A percentile compares a stretch with the other conserved stretches of the same genome.
Conservation (phyloP, 2,888 invertebrate species). For the Mythimna albipuncta region DNA sequence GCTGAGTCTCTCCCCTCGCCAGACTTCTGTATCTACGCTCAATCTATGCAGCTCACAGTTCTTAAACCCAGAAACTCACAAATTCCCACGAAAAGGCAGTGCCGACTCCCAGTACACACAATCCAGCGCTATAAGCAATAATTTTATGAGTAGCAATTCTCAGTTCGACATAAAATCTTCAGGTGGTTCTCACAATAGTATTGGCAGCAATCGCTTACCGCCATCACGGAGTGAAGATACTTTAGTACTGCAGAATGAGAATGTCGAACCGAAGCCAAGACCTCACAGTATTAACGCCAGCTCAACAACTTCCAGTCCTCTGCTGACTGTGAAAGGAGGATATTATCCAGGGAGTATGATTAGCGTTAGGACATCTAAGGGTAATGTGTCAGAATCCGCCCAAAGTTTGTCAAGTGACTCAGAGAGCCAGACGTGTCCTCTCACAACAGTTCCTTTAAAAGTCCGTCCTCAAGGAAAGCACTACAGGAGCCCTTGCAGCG, state of each 20-base stretch:
- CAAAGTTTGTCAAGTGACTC: constrained; percentile 93
- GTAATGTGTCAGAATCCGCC: constrained; percentile 92
- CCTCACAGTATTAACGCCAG: constrained; percentile 91
- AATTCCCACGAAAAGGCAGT: constrained; percentile 90
- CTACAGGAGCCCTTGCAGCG: constrained; percentile 80
- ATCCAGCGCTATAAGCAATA: constrained; percentile 81
- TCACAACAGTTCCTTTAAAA: constrained; percentile 89
- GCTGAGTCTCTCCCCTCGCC: constrained; percentile 89
- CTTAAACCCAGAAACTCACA: constrained; percentile 85
- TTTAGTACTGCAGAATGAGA: constrained; percentile 88
- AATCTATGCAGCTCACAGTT: constrained; percentile 90
- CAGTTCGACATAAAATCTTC: constrained; percentile 86
- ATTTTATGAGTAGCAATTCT: constrained; percentile 84
- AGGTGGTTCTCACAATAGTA: constrained; percentile 81
- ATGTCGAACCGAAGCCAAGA: constrained; percentile 86
- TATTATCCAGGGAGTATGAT: constrained; percentile 92
- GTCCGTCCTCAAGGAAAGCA: constrained; percentile 88
- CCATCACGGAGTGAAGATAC: constrained; percentile 96
- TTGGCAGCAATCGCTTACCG: constrained; percentile 90
- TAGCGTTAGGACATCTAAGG: constrained; percentile 91
- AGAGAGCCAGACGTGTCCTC: constrained; percentile 90
- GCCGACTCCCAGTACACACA: constrained; percentile 91
- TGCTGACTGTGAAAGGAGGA: constrained; percentile 91
- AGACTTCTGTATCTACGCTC: constrained; percentile 87
- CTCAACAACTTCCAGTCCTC: constrained; percentile 93